A percentile compares a stretch with the other conserved stretches of the same genome.
Evolutionary conservation across 2,113 vertebrate species (phyloP).

Genomic region (Alethe castanea): DNA sequence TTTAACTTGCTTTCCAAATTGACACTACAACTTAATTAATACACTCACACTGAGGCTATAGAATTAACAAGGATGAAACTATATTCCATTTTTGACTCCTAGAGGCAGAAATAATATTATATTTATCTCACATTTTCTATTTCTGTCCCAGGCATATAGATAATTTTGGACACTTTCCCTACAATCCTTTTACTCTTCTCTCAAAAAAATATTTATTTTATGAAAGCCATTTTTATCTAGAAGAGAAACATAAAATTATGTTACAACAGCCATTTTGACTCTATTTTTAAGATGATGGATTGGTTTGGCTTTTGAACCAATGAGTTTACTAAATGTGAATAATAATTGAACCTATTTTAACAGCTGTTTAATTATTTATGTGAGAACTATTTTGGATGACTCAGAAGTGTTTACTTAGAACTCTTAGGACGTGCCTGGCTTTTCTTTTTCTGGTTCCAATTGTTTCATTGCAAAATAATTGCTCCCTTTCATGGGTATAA

Average conservation of each 20-base stretch:
- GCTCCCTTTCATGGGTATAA: neutral
- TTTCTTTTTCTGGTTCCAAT: neutral
- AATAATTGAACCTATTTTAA: neutral
- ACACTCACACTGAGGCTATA: neutral
- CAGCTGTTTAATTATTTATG: neutral
- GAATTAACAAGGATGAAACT: neutral
- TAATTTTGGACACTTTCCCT: neutral
- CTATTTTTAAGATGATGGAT: neutral
- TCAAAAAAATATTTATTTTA: neutral
- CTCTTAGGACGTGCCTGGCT: neutral
- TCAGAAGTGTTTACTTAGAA: neutral
- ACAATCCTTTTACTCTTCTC: neutral
- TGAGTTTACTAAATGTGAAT: neutral
- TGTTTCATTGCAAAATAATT: neutral
- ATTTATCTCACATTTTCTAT: neutral
- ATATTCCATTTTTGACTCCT: neutral
- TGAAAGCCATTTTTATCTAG: neutral
- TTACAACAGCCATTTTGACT: neutral
- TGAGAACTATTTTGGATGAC: neutral
- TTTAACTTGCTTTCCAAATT: neutral
- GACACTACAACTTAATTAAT: neutral
- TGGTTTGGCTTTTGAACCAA: neutral
- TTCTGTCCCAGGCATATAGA: neutral
- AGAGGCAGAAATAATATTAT: neutral
- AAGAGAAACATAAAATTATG: neutral